Conservation (phyloP, 1,140 invertebrate genomes). For the Drosophila teissieri region DNA sequence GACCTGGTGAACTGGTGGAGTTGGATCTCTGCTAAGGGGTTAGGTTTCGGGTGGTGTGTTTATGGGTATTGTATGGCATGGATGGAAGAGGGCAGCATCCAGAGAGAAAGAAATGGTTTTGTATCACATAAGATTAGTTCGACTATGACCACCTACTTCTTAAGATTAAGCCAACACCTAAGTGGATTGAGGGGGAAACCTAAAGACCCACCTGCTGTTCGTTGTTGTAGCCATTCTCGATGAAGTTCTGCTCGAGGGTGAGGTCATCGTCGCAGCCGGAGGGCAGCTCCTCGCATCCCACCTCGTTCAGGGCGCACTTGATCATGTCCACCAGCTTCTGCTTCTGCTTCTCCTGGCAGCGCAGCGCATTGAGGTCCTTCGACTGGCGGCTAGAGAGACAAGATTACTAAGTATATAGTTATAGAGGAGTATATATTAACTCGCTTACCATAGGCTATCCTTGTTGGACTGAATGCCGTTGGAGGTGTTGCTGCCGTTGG, state of each 20-base stretch:
- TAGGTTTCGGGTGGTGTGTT: conserved; percentile 35
- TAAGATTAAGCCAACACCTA: conserved; percentile 38
- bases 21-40: conserved; percentile 63
- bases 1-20: conserved; percentile 74
- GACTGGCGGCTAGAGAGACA: conserved; percentile 68
- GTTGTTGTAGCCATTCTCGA: conserved; percentile 82
- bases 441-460: conserved; percentile 73
- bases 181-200: neutral
- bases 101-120: conserved; percentile 26
- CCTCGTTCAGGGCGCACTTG: conserved; percentile 91
- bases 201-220: conserved; percentile 78
- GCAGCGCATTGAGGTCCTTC: conserved; percentile 87
- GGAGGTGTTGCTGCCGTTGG: conserved; percentile 82
- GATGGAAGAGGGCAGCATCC: conserved; percentile 49
- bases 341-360: conserved; percentile 92
- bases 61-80: conserved; percentile 17
- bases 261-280: conserved; percentile 91
- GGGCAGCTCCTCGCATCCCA: conserved; percentile 94
- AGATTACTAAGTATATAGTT: neutral
- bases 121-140: conserved; percentile 35
- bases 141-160: conserved; percentile 36
- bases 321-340: conserved; percentile 92
- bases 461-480: conserved; percentile 85
- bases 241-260: conserved; percentile 86
- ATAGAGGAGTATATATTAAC: neutral